Base-by-base conservation (phyloP, 2,888 invertebrate genomes). In the Eupithecia vulgata region DNA sequence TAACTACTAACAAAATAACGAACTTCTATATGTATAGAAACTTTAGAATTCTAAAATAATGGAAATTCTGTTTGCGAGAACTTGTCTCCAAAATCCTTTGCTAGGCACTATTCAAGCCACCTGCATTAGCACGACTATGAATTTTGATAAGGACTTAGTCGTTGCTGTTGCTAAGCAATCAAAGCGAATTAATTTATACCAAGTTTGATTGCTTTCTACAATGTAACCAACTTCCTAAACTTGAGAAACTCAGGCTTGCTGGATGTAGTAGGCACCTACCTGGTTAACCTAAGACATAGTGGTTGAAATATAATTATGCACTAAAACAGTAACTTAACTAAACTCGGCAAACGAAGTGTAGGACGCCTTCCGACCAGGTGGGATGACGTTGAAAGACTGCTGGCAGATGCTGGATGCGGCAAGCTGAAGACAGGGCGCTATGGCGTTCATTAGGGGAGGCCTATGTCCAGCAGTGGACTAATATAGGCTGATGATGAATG, bases 91-190 rank as follows among this genome's bases (percentile, higher is more conserved):
- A 52, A 57, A 57, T 25, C 40, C n/a, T 35, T 67, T 70, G 13
- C 34, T 21, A 34, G 34, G 30, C 34, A 61, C 15, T 34, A 17
- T 61, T 34, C 34, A 17, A 61, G 34, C 8, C 17, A 61, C 17
- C 61, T 70, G 37, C 17, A 68, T 65, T 30, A 52, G 25, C 62
- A 35, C 25, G 61, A 17, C 67, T 70, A 67, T 67, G 61, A 67
- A 73, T 73, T 61, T 73, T 67, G 48, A 73, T 73, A 40, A 52
- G 67, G 34, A 21, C 67, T 35, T 67, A 67, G n/a, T 15, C 15
- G 52, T 52, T 52, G 57, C 21, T 34, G 37, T 30, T 52, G 37
- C 57, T 57, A n/a, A 21, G 34, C 57, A 34, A 48, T 30, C 35
- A 35, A 57, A 68, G 68, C 34, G 42, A 59, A 64, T 65, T 68